Evolutionary conservation across 1,140 invertebrate species (phyloP), one percentile per base, ranked within the genome.

Genomic region (Drosophila chauvacae): DNA sequence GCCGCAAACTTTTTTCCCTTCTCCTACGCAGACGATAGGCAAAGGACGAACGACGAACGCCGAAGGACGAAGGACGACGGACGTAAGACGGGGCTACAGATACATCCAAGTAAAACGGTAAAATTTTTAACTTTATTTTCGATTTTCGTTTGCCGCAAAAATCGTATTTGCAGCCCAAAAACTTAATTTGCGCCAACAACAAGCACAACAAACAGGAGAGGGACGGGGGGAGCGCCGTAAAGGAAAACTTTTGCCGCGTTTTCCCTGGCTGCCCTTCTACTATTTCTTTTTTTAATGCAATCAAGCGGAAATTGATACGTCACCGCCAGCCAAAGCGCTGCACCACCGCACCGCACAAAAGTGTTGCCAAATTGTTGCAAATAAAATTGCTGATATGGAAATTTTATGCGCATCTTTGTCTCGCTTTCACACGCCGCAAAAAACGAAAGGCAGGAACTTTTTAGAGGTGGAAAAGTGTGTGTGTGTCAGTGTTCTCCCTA

Each of bases 131-230:
- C 84, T 88, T 88, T 88, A 88, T 88, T 88, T 87, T 88, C 80
- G 84, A 90, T 90, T 88, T 88, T 84, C 84, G 85, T 90, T 88
- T 90, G 85, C 84, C 85, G 73, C 85, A 90, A 88, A 87, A 90
- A 88, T 88, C 77, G 84, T 78, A 90, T 88, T 90, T 90, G 80
- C 80, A 84, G 84, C 26, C 77, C 72, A 77, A 84, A 72, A 88
- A 88, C 84, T 88, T 88, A 88, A 88, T 88, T 87, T 88, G 85
- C 84, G 80, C 77, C 81, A 78, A 44, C 59, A 75, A 59, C 37
- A 59, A 55, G 20, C 7, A 23, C 35, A 39, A 56, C 50, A 33
- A 18, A 6, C 48, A 13, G 13, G 13, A 37, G 16, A 18, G 51
- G 6, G 23, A 18, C 33, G 14, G 14, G 20, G 20, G 14, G 23